These are phyloP conservation scores for Drosophila novamexicana DNA, from an alignment of 1,140 invertebrate species.

Conservation along the genomic window DNA sequence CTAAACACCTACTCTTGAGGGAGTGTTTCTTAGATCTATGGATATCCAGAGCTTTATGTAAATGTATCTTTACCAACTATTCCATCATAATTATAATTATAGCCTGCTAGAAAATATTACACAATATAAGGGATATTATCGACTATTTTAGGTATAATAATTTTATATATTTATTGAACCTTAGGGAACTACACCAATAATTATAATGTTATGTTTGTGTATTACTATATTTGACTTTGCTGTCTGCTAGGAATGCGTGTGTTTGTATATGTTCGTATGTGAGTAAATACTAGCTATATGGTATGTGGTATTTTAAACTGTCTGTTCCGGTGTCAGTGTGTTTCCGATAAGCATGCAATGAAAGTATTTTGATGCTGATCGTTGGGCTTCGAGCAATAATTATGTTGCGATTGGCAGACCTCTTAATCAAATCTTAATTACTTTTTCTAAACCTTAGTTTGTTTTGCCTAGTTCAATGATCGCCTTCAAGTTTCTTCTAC, in stretches of 20 bases:
- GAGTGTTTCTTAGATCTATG: too few species aligned
- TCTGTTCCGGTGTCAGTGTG: slow-evolving; percentile 84
- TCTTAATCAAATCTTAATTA: not conserved
- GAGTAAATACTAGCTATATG: slow-evolving; percentile 75
- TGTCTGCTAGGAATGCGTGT: not conserved
- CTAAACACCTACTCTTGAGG: not conserved
- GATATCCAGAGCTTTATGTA: not conserved
- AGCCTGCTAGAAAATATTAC: not conserved
- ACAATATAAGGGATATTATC: too few species aligned
- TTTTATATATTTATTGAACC: not conserved
- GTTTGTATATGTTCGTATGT: slow-evolving; percentile 7
- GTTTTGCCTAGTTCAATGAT: not conserved
- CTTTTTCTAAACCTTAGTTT: not conserved
- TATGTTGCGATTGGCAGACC: not conserved
- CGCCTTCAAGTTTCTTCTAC: too few species aligned
- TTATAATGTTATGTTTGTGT: not conserved
- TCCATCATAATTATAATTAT: too few species aligned
- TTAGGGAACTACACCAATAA: too few species aligned
- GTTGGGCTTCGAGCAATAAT: slow-evolving; percentile 5
- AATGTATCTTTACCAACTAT: too few species aligned
- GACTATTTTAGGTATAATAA: not conserved
- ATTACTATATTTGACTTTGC: slow-evolving; percentile 1
- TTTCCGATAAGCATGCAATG: slow-evolving; percentile 42
- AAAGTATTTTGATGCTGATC: slow-evolving; percentile 68
- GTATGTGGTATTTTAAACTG: slow-evolving; percentile 84